phyloP scores from a whole-genome alignment of 2,888 invertebrate genomes.

The Epinotia ramella region DNA sequence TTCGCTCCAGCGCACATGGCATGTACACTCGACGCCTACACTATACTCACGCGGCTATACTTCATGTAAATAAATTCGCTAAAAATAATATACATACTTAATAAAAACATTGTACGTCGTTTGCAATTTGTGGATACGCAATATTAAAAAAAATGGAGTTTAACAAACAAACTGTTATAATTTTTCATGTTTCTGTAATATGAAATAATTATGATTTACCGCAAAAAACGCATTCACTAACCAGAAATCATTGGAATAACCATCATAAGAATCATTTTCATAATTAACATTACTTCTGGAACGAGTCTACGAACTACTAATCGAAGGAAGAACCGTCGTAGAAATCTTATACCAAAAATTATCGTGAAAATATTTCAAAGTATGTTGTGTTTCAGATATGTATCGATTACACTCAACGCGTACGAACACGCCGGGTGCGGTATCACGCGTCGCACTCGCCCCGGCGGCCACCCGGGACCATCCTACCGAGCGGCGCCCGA shows the following conservation, averaged over 20 bases:
- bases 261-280: slow-evolving; percentile 71
- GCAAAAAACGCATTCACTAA: slow-evolving; percentile 66
- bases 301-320: slow-evolving; percentile 59
- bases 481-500: slow-evolving; percentile 57
- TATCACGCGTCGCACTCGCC: slow-evolving; percentile 20
- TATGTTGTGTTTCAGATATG: slow-evolving; percentile 62
- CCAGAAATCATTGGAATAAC: slow-evolving; percentile 73
- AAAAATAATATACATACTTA: slow-evolving; percentile 25
- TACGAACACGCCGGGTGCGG: slow-evolving; percentile 26
- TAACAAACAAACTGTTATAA: slow-evolving; percentile 31
- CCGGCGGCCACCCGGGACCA: neutral
- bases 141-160: slow-evolving; percentile 14
- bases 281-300: slow-evolving; percentile 56
- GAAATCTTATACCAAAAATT: slow-evolving; percentile 56
- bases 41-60: slow-evolving; percentile 36
- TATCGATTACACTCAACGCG: slow-evolving; percentile 53
- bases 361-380: slow-evolving; percentile 57
- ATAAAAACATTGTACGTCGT: slow-evolving; percentile 48
- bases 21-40: slow-evolving; percentile 41
- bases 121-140: slow-evolving; percentile 48
- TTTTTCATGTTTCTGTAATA: slow-evolving; percentile 33
- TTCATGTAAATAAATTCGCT: slow-evolving; percentile 27
- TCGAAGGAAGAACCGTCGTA: slow-evolving; percentile 61
- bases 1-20: slow-evolving; percentile 42
- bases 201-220: slow-evolving; percentile 48